Conservation (phyloP, 2,113 vertebrate species). For the Notarius quadriscutis region DNA sequence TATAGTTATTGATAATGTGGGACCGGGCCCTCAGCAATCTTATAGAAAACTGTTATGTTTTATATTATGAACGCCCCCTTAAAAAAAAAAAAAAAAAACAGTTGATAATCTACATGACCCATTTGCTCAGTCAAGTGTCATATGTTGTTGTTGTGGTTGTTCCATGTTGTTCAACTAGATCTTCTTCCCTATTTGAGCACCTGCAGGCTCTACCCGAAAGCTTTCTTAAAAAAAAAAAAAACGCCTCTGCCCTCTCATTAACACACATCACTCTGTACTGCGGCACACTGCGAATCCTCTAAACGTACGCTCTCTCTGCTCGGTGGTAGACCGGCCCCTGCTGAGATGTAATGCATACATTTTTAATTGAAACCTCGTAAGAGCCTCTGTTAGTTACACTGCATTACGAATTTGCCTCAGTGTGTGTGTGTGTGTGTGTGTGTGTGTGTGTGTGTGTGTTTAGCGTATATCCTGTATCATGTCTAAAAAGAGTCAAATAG, state of each 20-base stretch:
- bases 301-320: not conserved
- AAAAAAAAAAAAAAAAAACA: not conserved
- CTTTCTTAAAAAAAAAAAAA: conserved; percentile 35
- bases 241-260: conserved; percentile 46
- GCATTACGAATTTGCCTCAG: conserved; percentile 12
- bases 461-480: not conserved
- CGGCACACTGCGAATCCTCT: conserved; percentile 11
- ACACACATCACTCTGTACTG: not conserved
- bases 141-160: conserved; percentile 13
- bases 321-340: conserved; percentile 28
- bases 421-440: not conserved
- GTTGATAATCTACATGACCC: not conserved
- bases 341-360: conserved; percentile 33
- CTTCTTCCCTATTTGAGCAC: conserved; percentile 46
- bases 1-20: too few species aligned
- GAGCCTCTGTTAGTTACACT: conserved; percentile 6
- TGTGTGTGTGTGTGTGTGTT: not conserved
- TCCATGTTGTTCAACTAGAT: conserved; percentile 22
- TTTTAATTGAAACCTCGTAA: conserved; percentile 50
- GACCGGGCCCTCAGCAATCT: not conserved
- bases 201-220: conserved; percentile 45
- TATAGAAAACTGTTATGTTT: not conserved
- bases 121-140: conserved; percentile 41
- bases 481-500: conserved; percentile 4
- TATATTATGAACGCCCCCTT: too few species aligned